A percentile compares a stretch with the other conserved stretches of the same genome.
Conservation (phyloP, 2,113 vertebrate genomes). For the Rhabdomys dilectus region DNA sequence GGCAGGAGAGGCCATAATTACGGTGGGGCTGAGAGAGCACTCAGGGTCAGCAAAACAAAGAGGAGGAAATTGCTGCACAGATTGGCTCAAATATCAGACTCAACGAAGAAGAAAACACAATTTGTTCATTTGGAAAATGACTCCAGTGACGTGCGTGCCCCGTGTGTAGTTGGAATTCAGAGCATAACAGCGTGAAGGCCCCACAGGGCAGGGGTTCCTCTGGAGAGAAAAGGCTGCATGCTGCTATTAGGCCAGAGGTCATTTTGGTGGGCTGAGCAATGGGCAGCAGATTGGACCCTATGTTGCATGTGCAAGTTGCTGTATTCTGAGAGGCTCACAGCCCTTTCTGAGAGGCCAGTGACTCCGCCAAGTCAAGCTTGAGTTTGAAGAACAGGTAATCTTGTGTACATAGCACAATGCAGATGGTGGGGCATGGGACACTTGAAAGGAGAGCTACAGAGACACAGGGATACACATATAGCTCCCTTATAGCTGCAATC, state of each 20-base stretch:
- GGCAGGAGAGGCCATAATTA: conserved; percentile 85
- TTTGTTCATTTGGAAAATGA: conserved; percentile 87
- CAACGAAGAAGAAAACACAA: conserved; percentile 86
- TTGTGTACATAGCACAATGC: background rate
- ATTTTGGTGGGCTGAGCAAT: background rate
- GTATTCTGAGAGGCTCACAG: background rate
- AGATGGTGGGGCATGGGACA: background rate
- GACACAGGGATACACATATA: accelerated
- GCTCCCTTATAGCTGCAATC: background rate
- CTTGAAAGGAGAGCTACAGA: background rate
- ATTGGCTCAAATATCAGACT: conserved; percentile 86
- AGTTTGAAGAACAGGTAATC: background rate
- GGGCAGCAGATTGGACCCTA: background rate
- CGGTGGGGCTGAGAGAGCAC: conserved; percentile 75
- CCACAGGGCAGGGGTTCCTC: background rate
- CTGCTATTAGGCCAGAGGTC: background rate
- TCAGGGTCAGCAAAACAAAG: conserved; percentile 86
- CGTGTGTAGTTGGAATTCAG: conserved; percentile 62
- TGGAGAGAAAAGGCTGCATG: background rate
- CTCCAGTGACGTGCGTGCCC: conserved; percentile 66
- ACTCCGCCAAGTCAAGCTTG: background rate
- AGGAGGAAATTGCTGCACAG: conserved; percentile 85
- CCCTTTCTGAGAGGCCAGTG: background rate
- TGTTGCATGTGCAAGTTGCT: background rate
- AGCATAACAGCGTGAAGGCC: background rate